Evolutionary conservation across 1,140 invertebrate species (phyloP).

Genomic region (Anastrepha obliqua): DNA sequence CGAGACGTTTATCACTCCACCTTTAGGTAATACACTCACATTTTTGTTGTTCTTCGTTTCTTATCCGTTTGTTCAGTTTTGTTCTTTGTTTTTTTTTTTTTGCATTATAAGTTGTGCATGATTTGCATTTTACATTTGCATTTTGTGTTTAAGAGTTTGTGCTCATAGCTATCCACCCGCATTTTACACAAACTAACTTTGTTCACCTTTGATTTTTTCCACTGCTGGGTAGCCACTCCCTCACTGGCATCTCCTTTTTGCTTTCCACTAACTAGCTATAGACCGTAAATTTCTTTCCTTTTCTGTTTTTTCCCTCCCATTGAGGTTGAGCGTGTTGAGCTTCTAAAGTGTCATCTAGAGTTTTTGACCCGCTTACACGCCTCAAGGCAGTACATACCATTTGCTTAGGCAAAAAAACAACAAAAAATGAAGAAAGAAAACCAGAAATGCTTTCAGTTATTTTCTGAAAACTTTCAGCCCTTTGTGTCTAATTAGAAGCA

Average conservation of each 20-base stretch:
- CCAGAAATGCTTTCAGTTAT: background rate
- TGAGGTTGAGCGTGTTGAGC: background rate
- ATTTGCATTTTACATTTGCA: conserved; percentile 35
- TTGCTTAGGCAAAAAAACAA: background rate
- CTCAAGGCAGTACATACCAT: background rate
- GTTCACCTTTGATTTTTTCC: conserved; percentile 2
- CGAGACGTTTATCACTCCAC: background rate
- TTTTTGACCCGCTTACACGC: conserved; percentile 46
- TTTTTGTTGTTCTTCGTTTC: background rate
- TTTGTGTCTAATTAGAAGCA: conserved; percentile 41
- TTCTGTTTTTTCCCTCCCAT: background rate
- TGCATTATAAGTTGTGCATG: background rate
- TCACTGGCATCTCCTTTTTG: background rate
- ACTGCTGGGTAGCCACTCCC: background rate
- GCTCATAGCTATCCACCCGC: background rate
- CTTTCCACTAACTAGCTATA: too few species aligned
- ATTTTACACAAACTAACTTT: background rate
- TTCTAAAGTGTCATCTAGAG: conserved; percentile 4
- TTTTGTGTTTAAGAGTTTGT: background rate
- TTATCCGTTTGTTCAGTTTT: too few species aligned
- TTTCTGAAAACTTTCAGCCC: background rate
- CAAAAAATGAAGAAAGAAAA: background rate
- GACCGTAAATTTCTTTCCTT: too few species aligned
- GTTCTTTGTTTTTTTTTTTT: too few species aligned
- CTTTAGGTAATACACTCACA: background rate